Base-by-base conservation (phyloP, 2,113 vertebrate species). In the Clarias gariepinus region DNA sequence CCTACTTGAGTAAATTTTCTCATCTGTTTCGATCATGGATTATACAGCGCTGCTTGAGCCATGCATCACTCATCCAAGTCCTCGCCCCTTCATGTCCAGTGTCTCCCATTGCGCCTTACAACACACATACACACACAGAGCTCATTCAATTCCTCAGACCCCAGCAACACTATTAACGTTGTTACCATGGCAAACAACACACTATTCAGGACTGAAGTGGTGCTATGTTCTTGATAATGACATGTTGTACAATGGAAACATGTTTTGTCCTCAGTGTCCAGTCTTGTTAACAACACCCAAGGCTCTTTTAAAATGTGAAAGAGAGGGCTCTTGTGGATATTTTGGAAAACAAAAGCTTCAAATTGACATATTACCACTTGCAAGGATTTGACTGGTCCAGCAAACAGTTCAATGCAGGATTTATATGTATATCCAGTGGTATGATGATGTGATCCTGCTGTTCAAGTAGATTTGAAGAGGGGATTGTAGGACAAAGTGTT, bases 101-200 rank as follows among this genome's bases (percentile, higher is more conserved):
- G 18, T 79, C 28, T 64, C 74, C 81, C 63, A 58, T n/a, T 63
- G 71, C 58, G 80, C 53, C 60, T 52, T 10, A 78, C 33, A 69
- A 28, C 86, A 66, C 79, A 36, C 69, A 68, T 21, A 28, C 55
- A 85, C 66, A 84, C 84, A 84, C 41, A 21, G 57, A 28, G n/a
- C 52, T 77, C 41, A 55, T 77, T 64, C 81, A 36, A 52, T 87
- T 83, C 73, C 77, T 55, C 57, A 33, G 76, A 84, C 78, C 78
- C 78, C 64, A 66, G 61, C 69, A 64, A 64, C 84, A 86, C 73
- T 73, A 86, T 86, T 87, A 88, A 88, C 8, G 0, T 85, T 8
- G 92, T 93, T 90, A 53, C 93, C 80, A 91, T 61, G 81, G 93
- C 36, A 89, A 94, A 64, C 81, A 79, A 84, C 87, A 85, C 88